Evolutionary conservation across 2,888 invertebrate species (phyloP), one percentile per base, ranked within the genome.

Genomic region (Caenorhabditis sulstoni): DNA sequence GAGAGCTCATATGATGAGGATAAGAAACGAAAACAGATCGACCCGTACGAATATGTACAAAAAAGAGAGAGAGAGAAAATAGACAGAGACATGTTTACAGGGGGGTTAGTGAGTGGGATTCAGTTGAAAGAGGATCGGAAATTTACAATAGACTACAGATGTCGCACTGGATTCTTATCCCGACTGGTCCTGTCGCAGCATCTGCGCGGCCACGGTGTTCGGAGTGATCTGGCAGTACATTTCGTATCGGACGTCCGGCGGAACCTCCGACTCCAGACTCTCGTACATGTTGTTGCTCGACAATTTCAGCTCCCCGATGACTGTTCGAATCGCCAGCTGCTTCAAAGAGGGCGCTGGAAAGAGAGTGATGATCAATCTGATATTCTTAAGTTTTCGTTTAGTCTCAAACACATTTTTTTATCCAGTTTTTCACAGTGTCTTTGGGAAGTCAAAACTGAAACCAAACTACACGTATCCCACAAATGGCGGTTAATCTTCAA

Each of bases 341-440:
- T 68, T 68, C 0, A 79, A 57, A 0, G 79, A 52, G 11, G 79
- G 79, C 0, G 64, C 79, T 79, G 74, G n/a, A 70, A 59, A 53
- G 11, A 14, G 35, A 50, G 37, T 12, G n/a, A 20, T n/a, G 8
- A 8, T 41, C 11, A n/a, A n/a, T n/a, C n/a, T n/a, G n/a, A n/a
- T n/a, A n/a, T n/a, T n/a, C n/a, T n/a, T n/a, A n/a, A n/a, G n/a
- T n/a, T n/a, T n/a, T n/a, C n/a, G n/a, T n/a, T n/a, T n/a, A n/a
- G n/a, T n/a, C n/a, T n/a, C n/a, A n/a, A n/a, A n/a, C n/a, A n/a
- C n/a, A n/a, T n/a, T n/a, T n/a, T n/a, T n/a, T n/a, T n/a, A n/a
- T n/a, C n/a, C n/a, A n/a, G n/a, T n/a, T n/a, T n/a, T n/a, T n/a
- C n/a, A n/a, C n/a, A n/a, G n/a, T n/a, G n/a, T n/a, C n/a, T n/a